Evolutionary conservation across 1,140 invertebrate species (phyloP), one percentile per base, ranked within the genome.

Genomic region (Drosophila auraria): DNA sequence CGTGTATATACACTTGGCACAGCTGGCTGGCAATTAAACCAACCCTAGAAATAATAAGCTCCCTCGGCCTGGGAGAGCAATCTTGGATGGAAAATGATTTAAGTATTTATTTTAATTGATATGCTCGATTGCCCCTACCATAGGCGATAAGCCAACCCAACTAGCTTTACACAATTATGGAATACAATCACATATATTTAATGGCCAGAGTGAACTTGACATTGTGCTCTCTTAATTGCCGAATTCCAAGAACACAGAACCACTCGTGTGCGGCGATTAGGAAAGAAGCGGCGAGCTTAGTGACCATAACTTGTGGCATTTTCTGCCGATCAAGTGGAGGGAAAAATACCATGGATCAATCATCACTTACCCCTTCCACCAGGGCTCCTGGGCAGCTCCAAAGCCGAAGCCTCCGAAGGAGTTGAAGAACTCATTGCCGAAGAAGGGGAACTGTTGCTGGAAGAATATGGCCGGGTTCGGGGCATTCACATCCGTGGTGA

Each of bases 331-430:
- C 14, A 30, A 47, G 38, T 54, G 15, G 17, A 36, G 33, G 42
- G 20, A 15, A 36, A 30, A 69, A 42, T 30, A 11, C 1, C 50
- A 30, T 20, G 9, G 47, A 42, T 40, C 9, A 1, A 73, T 25
- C 17, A 23, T 42, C 47, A 78, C 94, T 94, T 78, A 94, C 94
- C 94, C 94, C 78, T 94, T 94, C 94, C 94, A 94, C 66, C 93
- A 93, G 62, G 93, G 91, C 27, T 86, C 79, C 64, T 80, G 84
- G 14, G 72, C 59, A 25, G 81, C 80, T 5, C 84, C 87, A 9
- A 93, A 75, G 7, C 89, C 91, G 12, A 92, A 92, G 27, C 91
- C 90, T 0, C 86, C 89, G 25, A 92, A 92, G 5, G 92, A 81
- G 20, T 91, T 92, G 36, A 92, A 90, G 69, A 92, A 91, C 56